Conservation (phyloP, 2,113 vertebrate genomes). For the Oxygymnocypris stewartii region DNA sequence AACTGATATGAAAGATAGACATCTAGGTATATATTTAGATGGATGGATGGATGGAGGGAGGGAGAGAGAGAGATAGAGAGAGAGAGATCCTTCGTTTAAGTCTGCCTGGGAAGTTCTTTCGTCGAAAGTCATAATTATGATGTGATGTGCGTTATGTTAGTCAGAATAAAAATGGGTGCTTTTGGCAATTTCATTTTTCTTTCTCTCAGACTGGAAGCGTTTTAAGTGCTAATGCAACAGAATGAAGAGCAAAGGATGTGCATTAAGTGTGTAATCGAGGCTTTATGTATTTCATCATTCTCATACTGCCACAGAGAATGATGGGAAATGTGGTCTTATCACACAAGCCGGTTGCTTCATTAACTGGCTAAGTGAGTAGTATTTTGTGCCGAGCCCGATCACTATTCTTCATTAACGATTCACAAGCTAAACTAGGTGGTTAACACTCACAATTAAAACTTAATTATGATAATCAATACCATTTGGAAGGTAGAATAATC, state of each 20-base stretch:
- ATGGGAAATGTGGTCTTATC: neutral
- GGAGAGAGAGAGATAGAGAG: too few relatives aligned
- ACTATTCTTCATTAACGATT: neutral
- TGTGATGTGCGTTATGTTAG: neutral
- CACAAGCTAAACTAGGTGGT: neutral
- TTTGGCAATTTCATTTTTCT: neutral
- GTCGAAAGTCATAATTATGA: neutral
- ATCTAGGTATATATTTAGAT: too few relatives aligned
- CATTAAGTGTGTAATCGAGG: neutral
- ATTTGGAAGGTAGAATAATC: neutral
- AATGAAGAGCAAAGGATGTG: neutral
- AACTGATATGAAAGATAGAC: too few relatives aligned
- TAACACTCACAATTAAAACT: neutral
- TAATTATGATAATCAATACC: neutral
- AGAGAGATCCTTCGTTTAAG: too few relatives aligned
- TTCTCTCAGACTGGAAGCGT: neutral
- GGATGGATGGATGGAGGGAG: too few relatives aligned
- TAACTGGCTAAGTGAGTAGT: neutral
- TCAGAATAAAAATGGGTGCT: neutral
- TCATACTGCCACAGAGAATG: neutral
- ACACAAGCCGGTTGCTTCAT: neutral
- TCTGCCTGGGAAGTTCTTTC: too few relatives aligned
- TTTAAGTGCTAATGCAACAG: neutral
- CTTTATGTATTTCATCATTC: neutral
- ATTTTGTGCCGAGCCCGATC: neutral